These are phyloP conservation scores for Drosophila planitibia DNA, from an alignment of 2,888 invertebrate genomes.

Conservation along the genomic window DNA sequence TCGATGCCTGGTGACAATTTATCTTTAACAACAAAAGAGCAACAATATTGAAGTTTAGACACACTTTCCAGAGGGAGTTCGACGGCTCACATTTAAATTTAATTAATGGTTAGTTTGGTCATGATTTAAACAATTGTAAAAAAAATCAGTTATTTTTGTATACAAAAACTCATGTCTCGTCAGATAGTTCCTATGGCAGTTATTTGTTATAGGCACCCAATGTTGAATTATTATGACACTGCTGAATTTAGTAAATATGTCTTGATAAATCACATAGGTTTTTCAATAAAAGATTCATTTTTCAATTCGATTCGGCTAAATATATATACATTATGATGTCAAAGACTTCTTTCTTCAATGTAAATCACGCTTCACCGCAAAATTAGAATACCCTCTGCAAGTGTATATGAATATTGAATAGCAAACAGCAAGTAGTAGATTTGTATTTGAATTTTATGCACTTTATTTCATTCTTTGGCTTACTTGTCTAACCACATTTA, in stretches of 20 bases:
- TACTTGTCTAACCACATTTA: conserved; percentile 74
- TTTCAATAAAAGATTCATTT: neutral
- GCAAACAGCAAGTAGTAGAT: neutral
- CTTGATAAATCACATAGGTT: neutral
- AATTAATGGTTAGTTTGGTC: neutral
- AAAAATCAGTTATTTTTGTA: neutral
- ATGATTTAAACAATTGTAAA: neutral
- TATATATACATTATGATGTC: neutral
- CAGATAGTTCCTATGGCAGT: neutral
- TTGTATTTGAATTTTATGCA: conserved; percentile 60
- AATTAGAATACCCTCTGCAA: neutral
- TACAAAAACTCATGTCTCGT: neutral
- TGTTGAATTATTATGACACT: neutral
- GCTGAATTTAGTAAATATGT: neutral
- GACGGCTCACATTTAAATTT: neutral
- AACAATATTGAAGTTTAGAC: neutral
- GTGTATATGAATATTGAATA: conserved; percentile 18
- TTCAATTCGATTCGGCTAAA: neutral
- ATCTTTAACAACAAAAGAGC: conserved; percentile 20
- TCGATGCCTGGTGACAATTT: conserved; percentile 76
- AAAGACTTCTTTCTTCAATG: neutral
- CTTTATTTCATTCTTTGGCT: conserved; percentile 66
- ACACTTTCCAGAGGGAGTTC: neutral
- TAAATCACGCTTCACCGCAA: neutral
- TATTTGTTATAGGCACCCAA: neutral